These are phyloP conservation scores for Sarotherodon lohbergeri DNA, from an alignment of 2,113 vertebrate genomes.

Conservation along the genomic window DNA sequence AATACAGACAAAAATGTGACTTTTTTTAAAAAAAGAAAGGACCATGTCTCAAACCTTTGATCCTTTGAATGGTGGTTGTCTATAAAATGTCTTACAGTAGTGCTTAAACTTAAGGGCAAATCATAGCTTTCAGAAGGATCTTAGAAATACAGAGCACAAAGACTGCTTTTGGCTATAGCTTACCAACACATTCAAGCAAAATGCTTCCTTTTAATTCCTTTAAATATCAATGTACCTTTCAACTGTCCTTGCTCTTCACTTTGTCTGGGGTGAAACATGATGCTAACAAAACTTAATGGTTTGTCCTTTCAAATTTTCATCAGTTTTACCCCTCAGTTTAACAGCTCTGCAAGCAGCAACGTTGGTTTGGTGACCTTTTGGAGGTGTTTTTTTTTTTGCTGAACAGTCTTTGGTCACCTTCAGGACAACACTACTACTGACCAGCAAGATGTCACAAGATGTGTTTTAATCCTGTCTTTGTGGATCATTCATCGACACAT, in stretches of 20 bases:
- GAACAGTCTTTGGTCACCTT: background rate
- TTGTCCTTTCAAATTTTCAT: background rate
- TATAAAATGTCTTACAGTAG: background rate
- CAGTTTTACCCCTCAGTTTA: background rate
- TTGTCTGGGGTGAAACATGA: background rate
- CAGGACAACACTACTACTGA: background rate
- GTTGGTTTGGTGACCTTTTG: background rate
- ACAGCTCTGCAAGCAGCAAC: background rate
- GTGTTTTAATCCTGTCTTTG: background rate
- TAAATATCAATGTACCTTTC: background rate
- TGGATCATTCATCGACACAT: background rate
- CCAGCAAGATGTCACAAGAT: background rate
- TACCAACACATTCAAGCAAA: background rate
- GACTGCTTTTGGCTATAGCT: background rate
- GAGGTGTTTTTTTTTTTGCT: background rate
- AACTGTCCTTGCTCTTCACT: background rate
- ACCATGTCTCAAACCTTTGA: background rate
- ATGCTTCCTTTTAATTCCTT: background rate
- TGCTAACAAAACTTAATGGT: background rate
- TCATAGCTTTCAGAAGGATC: background rate
- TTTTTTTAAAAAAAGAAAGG: background rate
- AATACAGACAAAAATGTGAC: background rate
- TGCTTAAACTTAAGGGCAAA: background rate
- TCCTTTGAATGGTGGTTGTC: background rate
- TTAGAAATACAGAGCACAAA: background rate